Base-by-base conservation (phyloP, 2,113 vertebrate genomes). In the Apodemus speciosus region DNA sequence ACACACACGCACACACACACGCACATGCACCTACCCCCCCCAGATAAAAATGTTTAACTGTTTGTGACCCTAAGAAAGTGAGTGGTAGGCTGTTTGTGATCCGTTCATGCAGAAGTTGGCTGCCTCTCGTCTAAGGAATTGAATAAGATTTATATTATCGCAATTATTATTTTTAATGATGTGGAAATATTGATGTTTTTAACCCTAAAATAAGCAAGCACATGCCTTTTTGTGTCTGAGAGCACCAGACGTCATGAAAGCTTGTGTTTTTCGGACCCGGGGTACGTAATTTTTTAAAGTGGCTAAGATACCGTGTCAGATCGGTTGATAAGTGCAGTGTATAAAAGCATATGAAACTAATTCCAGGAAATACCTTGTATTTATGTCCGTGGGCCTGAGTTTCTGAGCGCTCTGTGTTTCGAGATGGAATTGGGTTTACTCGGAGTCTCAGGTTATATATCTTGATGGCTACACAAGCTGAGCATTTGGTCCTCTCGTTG, bases 361-460 rank as follows among this genome's bases (percentile, higher is more conserved):
- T 97, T 97, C 95, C 87, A 95, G 96, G 94, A 97, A 97, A 97
- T 97, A 91, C 95, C 72, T 95, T 96, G 60, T 97, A 97, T 96
- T 97, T 96, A 97, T 97, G 96, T 97, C 96, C 94, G 96, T 97
- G 93, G 83, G 96, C 95, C 96, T 95, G 87, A 95, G 89, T 96
- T 96, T 96, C 95, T 96, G 96, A 96, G 95, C 95, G 76, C 89
- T 96, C 96, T 95, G 96, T 97, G 95, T 97, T 96, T 94, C 76
- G 88, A 93, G 97, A 95, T 96, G 96, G 96, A 97, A 97, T 97
- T 95, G 93, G 95, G 97, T 96, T 97, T 96, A 95, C 94, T 97
- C 95, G 73, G 92, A 95, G 95, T 96, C 95, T 94, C 97, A 97
- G 95, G 97, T 95, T 97, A 95, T 97, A 97, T 97, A 97, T 97